Conservation (phyloP, 2,888 invertebrate genomes). For the Hololepta plana region DNA sequence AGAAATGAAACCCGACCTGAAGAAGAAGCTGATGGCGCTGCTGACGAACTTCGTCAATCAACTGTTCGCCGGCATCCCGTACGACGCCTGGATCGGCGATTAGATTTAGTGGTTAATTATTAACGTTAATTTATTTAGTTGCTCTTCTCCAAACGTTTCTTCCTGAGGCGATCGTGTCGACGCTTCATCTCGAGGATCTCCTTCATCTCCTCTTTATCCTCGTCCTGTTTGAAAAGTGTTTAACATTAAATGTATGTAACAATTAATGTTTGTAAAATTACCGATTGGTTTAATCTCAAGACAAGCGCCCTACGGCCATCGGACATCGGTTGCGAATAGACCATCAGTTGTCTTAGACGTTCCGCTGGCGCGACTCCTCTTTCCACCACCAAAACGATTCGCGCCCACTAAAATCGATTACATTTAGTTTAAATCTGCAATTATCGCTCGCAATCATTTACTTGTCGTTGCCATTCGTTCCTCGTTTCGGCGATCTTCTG, state of each 20-base stretch:
- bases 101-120: slow-evolving; percentile 7
- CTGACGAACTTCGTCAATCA: slow-evolving; percentile 60
- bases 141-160: slow-evolving; percentile 33
- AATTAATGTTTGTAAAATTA: slow-evolving; percentile 26
- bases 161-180: slow-evolving; percentile 62
- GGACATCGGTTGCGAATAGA: slow-evolving; percentile 91
- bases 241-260: slow-evolving; percentile 2
- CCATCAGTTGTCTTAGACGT: slow-evolving; percentile 65
- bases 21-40: slow-evolving; percentile 54
- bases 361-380: slow-evolving; percentile 87
- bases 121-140: slow-evolving; percentile 3
- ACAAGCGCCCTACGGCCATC: slow-evolving; percentile 74
- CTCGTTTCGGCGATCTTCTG: slow-evolving; percentile 93
- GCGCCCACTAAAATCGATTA: slow-evolving; percentile 58
- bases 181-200: slow-evolving; percentile 82
- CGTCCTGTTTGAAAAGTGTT: slow-evolving; percentile 40
- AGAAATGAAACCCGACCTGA: slow-evolving; percentile 74
- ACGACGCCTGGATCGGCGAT: slow-evolving; percentile 51
- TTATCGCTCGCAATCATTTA: slow-evolving; percentile 17
- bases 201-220: slow-evolving; percentile 87
- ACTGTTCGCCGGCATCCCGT: slow-evolving; percentile 57
- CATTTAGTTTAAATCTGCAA: neutral
- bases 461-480: slow-evolving; percentile 94
- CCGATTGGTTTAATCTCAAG: slow-evolving; percentile 74
- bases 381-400: slow-evolving; percentile 93